A percentile compares a stretch with the other conserved stretches of the same genome.
Evolutionary conservation across 2,888 invertebrate genomes (phyloP).

Genomic region (Acronicta psi): DNA sequence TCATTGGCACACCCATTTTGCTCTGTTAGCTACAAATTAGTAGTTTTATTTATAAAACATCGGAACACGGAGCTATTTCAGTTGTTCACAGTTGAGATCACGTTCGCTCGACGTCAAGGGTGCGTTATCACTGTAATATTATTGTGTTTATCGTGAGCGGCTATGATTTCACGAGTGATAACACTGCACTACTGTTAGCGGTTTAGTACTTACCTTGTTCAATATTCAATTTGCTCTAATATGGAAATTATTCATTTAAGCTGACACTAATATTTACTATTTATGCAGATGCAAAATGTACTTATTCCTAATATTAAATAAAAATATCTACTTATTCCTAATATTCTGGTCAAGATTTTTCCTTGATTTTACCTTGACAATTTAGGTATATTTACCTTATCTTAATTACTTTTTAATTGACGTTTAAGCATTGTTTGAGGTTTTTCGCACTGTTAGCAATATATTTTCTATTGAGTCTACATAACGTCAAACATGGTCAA

Average conservation of each 20-base stretch:
- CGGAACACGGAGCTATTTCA: conserved; percentile 20
- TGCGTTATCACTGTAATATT: conserved; percentile 54
- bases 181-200: conserved; percentile 39
- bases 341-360: too few relatives aligned
- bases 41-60: conserved; percentile 49
- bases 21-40: conserved; percentile 30
- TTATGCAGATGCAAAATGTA: too few relatives aligned
- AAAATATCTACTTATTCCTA: too few relatives aligned
- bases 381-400: too few relatives aligned
- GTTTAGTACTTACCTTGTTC: conserved; percentile 15
- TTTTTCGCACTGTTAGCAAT: too few relatives aligned
- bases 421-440: too few relatives aligned
- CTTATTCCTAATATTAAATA: too few relatives aligned
- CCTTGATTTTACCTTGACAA: too few relatives aligned
- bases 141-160: conserved; percentile 38
- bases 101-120: conserved; percentile 39
- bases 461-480: too few relatives aligned
- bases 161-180: conserved; percentile 58
- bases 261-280: too few relatives aligned
- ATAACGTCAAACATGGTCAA: too few relatives aligned
- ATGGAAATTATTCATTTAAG: conserved; percentile 15
- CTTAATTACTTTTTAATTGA: too few relatives aligned
- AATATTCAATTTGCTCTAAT: conserved; percentile 27
- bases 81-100: conserved; percentile 31
- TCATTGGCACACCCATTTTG: conserved; percentile 82